phyloP scores from a whole-genome alignment of 2,888 invertebrate species.

The Cordylochernes scorpioides region DNA sequence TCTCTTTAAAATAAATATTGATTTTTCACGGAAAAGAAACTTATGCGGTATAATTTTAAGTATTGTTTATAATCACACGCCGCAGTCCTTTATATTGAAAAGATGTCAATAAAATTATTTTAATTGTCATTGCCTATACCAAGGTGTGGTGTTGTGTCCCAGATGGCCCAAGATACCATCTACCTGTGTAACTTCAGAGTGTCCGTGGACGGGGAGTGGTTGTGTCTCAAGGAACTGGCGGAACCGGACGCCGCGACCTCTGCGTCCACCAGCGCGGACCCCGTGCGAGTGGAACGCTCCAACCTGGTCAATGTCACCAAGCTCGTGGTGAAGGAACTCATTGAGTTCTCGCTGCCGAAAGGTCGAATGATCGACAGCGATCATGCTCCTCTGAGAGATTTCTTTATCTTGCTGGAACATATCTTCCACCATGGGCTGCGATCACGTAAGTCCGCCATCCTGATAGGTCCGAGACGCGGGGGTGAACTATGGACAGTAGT shows the following conservation, averaged over 20 bases:
- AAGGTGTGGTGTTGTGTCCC: too few relatives aligned
- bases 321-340: constrained; percentile 77
- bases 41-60: too few relatives aligned
- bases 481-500: constrained; percentile 89
- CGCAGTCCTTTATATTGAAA: too few relatives aligned
- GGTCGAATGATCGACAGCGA: constrained; percentile 79
- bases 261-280: too few relatives aligned
- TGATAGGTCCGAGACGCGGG: constrained; percentile 51
- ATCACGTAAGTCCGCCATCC: constrained; percentile 32
- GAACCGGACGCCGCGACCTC: too few relatives aligned
- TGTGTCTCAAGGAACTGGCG: constrained; percentile 72
- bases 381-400: constrained; percentile 80
- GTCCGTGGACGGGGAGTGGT: constrained; percentile 88
- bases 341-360: constrained; percentile 77
- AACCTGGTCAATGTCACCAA: constrained; percentile 88
- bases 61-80: too few relatives aligned
- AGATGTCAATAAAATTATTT: too few relatives aligned
- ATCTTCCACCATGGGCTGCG: constrained; percentile 79
- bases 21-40: too few relatives aligned
- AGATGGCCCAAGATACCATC: constrained; percentile 74
- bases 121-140: too few relatives aligned
- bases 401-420: constrained; percentile 91
- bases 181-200: constrained; percentile 90
- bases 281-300: constrained; percentile 42
- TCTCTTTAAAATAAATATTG: too few relatives aligned